Evolutionary conservation across 2,888 invertebrate genomes (phyloP).

Genomic region (Coenonympha arcania): DNA sequence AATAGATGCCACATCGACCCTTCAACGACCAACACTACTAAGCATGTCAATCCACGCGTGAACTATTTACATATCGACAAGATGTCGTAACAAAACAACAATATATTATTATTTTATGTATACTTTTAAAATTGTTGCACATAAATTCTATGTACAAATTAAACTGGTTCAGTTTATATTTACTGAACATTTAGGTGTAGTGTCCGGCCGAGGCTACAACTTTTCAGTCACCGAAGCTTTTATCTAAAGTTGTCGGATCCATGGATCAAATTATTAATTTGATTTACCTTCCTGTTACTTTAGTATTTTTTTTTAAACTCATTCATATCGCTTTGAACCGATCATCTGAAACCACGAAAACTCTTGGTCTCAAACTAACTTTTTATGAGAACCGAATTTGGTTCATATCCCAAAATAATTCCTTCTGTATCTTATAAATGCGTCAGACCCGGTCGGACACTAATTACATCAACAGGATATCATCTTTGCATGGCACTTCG

Average conservation of each 20-base stretch:
- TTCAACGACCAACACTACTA: constrained; percentile 45
- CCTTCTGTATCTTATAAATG: too few relatives aligned
- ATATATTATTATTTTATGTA: constrained; percentile 46
- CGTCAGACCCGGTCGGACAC: constrained; percentile 5
- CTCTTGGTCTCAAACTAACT: neutral
- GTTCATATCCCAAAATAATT: neutral
- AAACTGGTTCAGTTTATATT: constrained; percentile 49
- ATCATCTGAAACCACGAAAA: neutral
- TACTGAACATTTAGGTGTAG: constrained; percentile 41
- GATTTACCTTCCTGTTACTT: too few relatives aligned
- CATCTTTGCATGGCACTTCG: constrained; percentile 50
- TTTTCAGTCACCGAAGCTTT: neutral
- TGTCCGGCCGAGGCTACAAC: neutral
- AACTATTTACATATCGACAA: constrained; percentile 65
- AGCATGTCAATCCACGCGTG: constrained; percentile 51
- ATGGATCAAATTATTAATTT: too few relatives aligned
- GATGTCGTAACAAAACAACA: constrained; percentile 67
- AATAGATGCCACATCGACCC: constrained; percentile 41
- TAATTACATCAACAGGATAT: constrained; percentile 51
- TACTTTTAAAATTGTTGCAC: constrained; percentile 62
- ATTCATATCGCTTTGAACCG: neutral
- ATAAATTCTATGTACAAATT: constrained; percentile 59
- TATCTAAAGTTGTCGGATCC: too few relatives aligned
- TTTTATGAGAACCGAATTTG: neutral
- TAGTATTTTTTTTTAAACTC: too few relatives aligned